Base-by-base conservation (phyloP, 2,888 invertebrate species). In the Tinea trinotella region DNA sequence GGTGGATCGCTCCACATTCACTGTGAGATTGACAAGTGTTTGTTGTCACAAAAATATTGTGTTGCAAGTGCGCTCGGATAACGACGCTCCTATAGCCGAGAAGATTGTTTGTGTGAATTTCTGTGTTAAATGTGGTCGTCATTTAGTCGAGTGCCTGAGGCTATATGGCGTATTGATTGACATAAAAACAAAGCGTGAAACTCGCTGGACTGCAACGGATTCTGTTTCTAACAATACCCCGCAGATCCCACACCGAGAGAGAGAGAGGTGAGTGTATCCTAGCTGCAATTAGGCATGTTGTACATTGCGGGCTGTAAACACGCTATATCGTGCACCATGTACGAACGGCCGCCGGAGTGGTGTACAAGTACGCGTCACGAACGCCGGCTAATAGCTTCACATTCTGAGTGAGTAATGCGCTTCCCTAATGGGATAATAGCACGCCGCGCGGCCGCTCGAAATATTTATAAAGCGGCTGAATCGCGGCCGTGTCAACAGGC, bases 81-180 rank as follows among this genome's bases (percentile, higher is more conserved):
- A n/a, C n/a, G n/a, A n/a, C n/a, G n/a, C 13, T 7, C 9, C 7
- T 30, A n/a, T 4, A 30, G 40, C 2, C 13, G 40, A 40, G 40
- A 15, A 13, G 40, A 40, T 40, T 13, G 7, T 30, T 40, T 7
- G 40, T 40, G 40, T 40, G 40, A 40, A 4, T 40, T 75, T 76
- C 69, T 76, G 78, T 80, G 80, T 72, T 77, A 77, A 78, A 79
- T 76, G 83, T 85, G 83, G 81, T 80, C 78, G 76, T 78, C 78
- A 83, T 77, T 76, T 70, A 76, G 74, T 76, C 81, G 78, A 17
- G 81, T 82, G 78, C 72, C 64, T 72, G 75, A 74, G 71, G 71
- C 71, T 72, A 65, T 65, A 73, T 70, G 72, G 70, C 68, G 72
- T 82, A 83, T 82, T 75, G 83, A 84, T 82, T 40, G 80, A 74